phyloP scores from a whole-genome alignment of 2,888 invertebrate species.

The Selenia dentaria region DNA sequence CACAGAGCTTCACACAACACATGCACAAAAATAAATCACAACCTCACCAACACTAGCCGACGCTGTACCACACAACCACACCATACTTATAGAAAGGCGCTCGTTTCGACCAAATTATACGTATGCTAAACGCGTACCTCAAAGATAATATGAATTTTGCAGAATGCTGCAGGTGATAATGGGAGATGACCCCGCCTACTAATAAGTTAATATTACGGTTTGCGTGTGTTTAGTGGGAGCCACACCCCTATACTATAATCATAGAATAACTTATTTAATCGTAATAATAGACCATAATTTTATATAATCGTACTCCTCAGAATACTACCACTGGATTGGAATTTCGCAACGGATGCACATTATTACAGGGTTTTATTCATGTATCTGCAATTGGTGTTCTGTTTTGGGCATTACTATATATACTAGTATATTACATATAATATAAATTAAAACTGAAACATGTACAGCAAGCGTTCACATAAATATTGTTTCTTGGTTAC shows the following conservation, averaged over 20 bases:
- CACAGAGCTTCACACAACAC: slow-evolving; percentile 33
- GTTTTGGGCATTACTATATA: too few relatives aligned
- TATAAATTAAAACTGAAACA: too few relatives aligned
- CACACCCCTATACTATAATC: too few relatives aligned
- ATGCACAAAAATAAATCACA: slow-evolving; percentile 42
- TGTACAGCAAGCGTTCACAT: slow-evolving; percentile 13
- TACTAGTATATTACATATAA: too few relatives aligned
- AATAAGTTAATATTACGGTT: slow-evolving; percentile 15
- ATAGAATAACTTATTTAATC: too few relatives aligned
- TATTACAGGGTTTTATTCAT: too few relatives aligned
- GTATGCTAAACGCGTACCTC: slow-evolving; percentile 22
- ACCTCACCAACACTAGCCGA: slow-evolving; percentile 19
- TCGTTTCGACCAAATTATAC: slow-evolving; percentile 29
- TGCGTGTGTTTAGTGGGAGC: not conserved
- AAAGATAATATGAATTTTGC: slow-evolving; percentile 30
- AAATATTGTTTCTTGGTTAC: slow-evolving; percentile 43
- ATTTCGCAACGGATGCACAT: too few relatives aligned
- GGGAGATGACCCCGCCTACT: slow-evolving; percentile 17
- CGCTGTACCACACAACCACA: slow-evolving; percentile 7
- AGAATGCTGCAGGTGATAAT: slow-evolving; percentile 33
- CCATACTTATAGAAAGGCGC: slow-evolving; percentile 2
- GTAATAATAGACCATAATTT: too few relatives aligned
- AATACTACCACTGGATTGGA: too few relatives aligned
- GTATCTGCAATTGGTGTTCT: too few relatives aligned
- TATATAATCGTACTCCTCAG: too few relatives aligned